Conservation (phyloP, 2,888 invertebrate genomes). For the Euzetes globulus region DNA sequence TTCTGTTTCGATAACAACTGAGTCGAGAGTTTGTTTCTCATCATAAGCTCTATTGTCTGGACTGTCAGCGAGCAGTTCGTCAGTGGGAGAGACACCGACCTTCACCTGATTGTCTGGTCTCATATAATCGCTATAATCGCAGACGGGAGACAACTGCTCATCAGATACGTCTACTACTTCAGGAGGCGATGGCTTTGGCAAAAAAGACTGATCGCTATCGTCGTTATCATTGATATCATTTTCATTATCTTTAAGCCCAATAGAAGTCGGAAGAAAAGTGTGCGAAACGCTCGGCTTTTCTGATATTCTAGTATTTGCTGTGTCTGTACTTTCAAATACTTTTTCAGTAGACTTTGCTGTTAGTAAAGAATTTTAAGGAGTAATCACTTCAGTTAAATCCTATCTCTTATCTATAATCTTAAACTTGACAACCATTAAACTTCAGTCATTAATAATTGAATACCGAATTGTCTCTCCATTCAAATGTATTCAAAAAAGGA, state of each 20-base stretch:
- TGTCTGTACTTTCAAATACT: neutral
- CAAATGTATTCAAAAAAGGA: too few relatives aligned
- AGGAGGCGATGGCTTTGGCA: constrained; percentile 30
- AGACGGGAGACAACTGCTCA: constrained; percentile 32
- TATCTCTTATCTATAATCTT: too few relatives aligned
- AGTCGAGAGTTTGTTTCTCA: neutral
- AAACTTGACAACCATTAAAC: constrained; percentile 8
- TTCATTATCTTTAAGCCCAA: neutral
- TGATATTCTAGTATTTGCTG: neutral
- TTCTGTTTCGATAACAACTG: neutral
- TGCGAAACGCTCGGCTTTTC: neutral
- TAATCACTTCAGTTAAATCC: too few relatives aligned
- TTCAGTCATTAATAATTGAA: neutral
- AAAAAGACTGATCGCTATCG: neutral
- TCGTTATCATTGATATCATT: constrained; percentile 24
- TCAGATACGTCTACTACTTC: constrained; percentile 25
- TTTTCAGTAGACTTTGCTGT: constrained; percentile 20
- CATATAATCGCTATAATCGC: constrained; percentile 28
- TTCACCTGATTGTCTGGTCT: constrained; percentile 30
- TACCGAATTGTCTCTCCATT: too few relatives aligned
- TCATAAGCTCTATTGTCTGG: constrained; percentile 10
- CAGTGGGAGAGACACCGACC: constrained; percentile 32
- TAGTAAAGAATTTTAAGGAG: constrained; percentile 1
- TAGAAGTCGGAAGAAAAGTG: constrained; percentile 16
- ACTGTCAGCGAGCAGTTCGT: neutral